Base-by-base conservation (phyloP, 2,888 invertebrate species). In the Hemithea aestivaria region DNA sequence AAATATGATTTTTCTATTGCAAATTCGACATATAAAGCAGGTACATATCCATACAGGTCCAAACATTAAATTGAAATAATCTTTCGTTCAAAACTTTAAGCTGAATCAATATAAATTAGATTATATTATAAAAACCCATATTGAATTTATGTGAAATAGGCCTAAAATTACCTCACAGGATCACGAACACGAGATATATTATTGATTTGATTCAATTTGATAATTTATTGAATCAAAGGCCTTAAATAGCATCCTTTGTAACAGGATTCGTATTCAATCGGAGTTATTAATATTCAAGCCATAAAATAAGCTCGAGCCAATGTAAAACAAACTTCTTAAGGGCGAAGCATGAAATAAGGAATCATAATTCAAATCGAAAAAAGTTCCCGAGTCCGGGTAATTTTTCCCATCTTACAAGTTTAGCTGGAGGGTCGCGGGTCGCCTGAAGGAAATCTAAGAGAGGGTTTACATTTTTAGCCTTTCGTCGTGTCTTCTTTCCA, bases 301-400 rank as follows among this genome's bases (percentile, higher is more conserved):
- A 74, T 67, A 72, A 66, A 76, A 77, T 73, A 66, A 68, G 64
- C 66, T 62, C 45, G 56, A 63, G 65, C 66, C 73, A 67, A 74
- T 82, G 73, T 80, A 66, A 76, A 80, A 78, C 76, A 77, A 84
- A 83, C 74, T 80, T 80, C 63, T 56, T 69, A 66, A 70, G 74
- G 69, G 66, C 71, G 72, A 61, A 76, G 77, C 77, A 76, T 81
- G 77, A 82, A 85, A 83, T 84, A 85, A 84, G 81, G 82, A 84
- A 83, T 83, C 84, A 84, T 87, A 87, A 85, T 85, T 87, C 84
- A 83, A 85, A 87, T 84, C 80, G 83, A 82, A 84, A 85, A 87
- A 87, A 87, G 74, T 87, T 78, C 65, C 57, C 69, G 71, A 66
- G 64, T 66, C 74, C 62, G 70, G 69, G 85, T 84, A 87, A 85